A percentile compares a stretch with the other conserved stretches of the same genome.
Evolutionary conservation across 1,140 invertebrate species (phyloP).

Genomic region (Orchestia grillus): DNA sequence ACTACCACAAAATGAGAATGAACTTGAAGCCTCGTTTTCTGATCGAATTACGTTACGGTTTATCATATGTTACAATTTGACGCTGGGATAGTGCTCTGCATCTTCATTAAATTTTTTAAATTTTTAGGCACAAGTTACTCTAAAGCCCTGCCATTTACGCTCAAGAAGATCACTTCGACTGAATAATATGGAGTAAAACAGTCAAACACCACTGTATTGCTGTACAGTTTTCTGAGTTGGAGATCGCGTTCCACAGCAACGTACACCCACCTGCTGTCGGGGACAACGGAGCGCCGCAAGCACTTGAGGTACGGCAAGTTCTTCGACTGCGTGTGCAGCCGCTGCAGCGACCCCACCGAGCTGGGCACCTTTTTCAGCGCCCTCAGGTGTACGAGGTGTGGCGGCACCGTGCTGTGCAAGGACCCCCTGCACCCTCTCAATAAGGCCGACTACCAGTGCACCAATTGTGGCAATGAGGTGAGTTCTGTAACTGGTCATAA

Average conservation of each 20-base stretch:
- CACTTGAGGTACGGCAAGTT: conserved; percentile 81
- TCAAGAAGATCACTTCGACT: neutral
- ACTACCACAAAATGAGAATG: neutral
- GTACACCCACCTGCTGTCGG: conserved; percentile 82
- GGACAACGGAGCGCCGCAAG: conserved; percentile 77
- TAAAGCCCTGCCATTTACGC: neutral
- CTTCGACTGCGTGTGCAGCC: conserved; percentile 80
- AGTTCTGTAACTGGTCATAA: neutral
- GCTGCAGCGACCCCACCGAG: conserved; percentile 81
- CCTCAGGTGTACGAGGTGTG: conserved; percentile 64
- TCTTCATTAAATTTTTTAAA: neutral
- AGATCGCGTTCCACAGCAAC: conserved; percentile 69
- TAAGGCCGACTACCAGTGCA: conserved; percentile 61
- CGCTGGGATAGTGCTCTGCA: neutral
- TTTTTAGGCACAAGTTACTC: no score
- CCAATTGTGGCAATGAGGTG: conserved; percentile 64
- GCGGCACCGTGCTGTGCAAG: conserved; percentile 62
- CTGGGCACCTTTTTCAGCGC: conserved; percentile 67
- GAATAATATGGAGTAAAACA: neutral
- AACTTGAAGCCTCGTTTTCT: neutral
- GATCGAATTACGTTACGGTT: neutral
- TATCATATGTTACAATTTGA: neutral
- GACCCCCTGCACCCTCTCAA: conserved; percentile 60
- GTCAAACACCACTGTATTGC: neutral
- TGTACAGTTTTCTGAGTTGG: neutral